Conservation (phyloP, 2,888 invertebrate species). For the Synergus japonicus region DNA sequence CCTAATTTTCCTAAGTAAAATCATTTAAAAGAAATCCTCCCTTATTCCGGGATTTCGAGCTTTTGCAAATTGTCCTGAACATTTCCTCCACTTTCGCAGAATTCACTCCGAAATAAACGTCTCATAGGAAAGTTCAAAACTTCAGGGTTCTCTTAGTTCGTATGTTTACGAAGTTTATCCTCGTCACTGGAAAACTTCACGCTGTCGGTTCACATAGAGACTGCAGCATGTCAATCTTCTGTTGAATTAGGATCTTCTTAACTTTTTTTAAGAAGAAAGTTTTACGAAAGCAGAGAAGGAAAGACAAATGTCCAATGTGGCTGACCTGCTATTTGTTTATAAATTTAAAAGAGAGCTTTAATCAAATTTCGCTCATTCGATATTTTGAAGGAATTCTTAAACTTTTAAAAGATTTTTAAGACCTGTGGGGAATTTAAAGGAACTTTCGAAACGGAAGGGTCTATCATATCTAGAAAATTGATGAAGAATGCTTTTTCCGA, state of each 20-base stretch:
- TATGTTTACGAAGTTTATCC: constrained; percentile 34
- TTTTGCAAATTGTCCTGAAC: neutral
- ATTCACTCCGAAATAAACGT: neutral
- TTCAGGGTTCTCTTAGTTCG: constrained; percentile 12
- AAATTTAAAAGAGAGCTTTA: too few species aligned
- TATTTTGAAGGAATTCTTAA: too few species aligned
- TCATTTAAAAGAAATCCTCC: neutral
- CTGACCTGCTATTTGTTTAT: neutral
- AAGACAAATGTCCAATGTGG: constrained; percentile 3
- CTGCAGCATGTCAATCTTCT: constrained; percentile 22
- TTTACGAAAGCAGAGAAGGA: neutral
- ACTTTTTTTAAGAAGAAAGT: neutral
- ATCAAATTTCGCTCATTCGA: too few species aligned
- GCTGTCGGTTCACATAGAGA: constrained; percentile 13
- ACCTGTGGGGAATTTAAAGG: too few species aligned
- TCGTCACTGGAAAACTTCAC: constrained; percentile 25
- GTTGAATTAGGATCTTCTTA: constrained; percentile 25
- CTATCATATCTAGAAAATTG: neutral
- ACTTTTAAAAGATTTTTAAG: too few species aligned
- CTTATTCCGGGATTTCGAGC: neutral
- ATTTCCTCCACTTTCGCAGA: neutral
- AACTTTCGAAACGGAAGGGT: too few species aligned
- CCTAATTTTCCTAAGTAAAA: neutral
- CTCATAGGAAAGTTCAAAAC: constrained; percentile 27
- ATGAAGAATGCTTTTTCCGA: neutral